Base-by-base conservation (phyloP, 2,113 vertebrate genomes). In the Andinoacara biseriatus region DNA sequence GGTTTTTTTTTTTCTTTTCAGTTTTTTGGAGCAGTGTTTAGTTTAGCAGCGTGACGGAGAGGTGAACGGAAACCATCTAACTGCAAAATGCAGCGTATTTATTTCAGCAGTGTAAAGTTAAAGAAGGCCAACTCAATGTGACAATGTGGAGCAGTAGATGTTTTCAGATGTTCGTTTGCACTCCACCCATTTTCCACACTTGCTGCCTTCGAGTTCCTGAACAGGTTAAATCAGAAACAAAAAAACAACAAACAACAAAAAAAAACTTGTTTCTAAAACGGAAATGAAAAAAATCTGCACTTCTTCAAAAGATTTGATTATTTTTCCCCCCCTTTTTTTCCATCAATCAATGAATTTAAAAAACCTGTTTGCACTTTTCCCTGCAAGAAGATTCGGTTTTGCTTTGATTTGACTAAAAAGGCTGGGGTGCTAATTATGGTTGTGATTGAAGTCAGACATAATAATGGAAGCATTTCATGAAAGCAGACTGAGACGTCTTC, bases 381-480 rank as follows among this genome's bases (percentile, higher is more conserved):
- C 65, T 72, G 43, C 3, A 1, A n/a, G 43, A 72, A 72, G 43
- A 72, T 52, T 76, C 7, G 7, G 24, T 26, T 72, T 82, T 11
- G 57, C 33, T 82, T 61, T 60, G 40, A 78, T 60, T 67, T 40
- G 74, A 85, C 72, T 26, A 29, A 52, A 80, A 15, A 82, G 58
- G 35, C 52, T 31, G 18, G 29, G 35, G 2, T 74, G 72, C 24
- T 84, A 78, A 82, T 85, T 82, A 63, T 2, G 43, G 46, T 3
- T 65, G 18, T 84, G 78, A 86, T 13, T 86, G 69, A 84, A 89
- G 84, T 85, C 72, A 85, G 65, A 59, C 60, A 15, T 29, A 63
- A 72, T 72, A 80, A 91, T 85, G 38, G 77, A 75, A 58, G 46
- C 65, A 33, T 81, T 89, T 87, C 40, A 85, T 56, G 13, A 78